Percentiles rank a stretch among this genome's conserved stretches.
These are phyloP conservation scores for Magallana ariakensis DNA, from an alignment of 1,140 invertebrate species.

Conservation along the genomic window DNA sequence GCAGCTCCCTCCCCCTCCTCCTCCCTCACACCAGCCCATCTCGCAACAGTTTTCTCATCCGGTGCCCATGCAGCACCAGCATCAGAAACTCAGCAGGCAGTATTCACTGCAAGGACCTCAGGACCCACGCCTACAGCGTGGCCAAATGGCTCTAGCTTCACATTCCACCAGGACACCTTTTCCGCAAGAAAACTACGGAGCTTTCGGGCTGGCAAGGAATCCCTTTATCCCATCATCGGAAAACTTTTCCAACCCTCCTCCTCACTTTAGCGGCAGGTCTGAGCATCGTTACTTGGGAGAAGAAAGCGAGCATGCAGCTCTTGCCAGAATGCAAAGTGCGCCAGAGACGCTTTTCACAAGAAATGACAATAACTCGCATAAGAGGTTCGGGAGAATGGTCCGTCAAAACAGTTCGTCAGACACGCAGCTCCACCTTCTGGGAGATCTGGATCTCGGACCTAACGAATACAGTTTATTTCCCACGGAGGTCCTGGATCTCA, in stretches of 20 bases:
- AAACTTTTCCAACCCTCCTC: neutral
- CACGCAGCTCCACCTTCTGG: slow-evolving; percentile 83
- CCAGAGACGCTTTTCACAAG: slow-evolving; percentile 56
- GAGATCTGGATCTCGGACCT: slow-evolving; percentile 31
- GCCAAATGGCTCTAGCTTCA: slow-evolving; percentile 21
- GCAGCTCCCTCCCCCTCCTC: slow-evolving; percentile 11
- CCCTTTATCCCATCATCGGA: neutral
- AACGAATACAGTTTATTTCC: slow-evolving; percentile 43
- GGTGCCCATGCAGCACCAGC: slow-evolving; percentile 82
- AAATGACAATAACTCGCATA: slow-evolving; percentile 8
- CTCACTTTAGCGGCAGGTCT: neutral
- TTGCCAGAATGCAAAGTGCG: slow-evolving; percentile 68
- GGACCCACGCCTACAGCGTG: slow-evolving; percentile 84
- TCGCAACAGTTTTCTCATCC: slow-evolving; percentile 48
- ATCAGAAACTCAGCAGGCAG: slow-evolving; percentile 89
- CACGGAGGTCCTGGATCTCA: neutral
- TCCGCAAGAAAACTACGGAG: slow-evolving; percentile 4
- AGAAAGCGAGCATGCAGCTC: slow-evolving; percentile 54
- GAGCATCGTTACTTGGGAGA: neutral
- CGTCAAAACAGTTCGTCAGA: slow-evolving; percentile 83
- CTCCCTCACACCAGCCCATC: slow-evolving; percentile 20
- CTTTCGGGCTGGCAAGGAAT: neutral
- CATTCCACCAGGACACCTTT: slow-evolving; percentile 53
- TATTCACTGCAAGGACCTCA: slow-evolving; percentile 89
- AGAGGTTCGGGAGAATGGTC: slow-evolving; percentile 54